A percentile compares a stretch with the other conserved stretches of the same genome.
Conservation (phyloP, 2,797 vertebrate genomes). For the Gymnoscopelus braueri region DNA sequence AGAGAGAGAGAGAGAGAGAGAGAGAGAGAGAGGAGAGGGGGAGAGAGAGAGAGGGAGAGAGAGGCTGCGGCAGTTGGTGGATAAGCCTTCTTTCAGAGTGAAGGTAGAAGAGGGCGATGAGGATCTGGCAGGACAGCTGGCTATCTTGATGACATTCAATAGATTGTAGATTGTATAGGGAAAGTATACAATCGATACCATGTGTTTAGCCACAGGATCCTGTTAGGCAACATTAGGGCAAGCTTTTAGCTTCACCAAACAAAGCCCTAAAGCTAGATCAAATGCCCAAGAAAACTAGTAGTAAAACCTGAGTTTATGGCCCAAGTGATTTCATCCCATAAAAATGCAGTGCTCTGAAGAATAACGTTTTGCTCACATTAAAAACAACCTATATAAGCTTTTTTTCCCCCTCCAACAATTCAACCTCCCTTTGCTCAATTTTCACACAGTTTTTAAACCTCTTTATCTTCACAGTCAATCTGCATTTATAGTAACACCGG, state of each 20-base stretch:
- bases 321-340: too few relatives aligned
- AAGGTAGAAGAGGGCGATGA: conserved; percentile 8
- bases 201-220: neutral
- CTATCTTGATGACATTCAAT: conserved; percentile 2
- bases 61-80: conserved; percentile 57
- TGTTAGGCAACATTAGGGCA: neutral
- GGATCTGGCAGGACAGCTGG: conserved; percentile 9
- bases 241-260: too few relatives aligned
- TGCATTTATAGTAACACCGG: neutral
- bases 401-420: too few relatives aligned
- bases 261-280: neutral
- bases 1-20: neutral
- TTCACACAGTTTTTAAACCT: neutral
- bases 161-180: neutral
- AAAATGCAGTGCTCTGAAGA: too few relatives aligned
- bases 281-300: neutral
- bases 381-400: too few relatives aligned
- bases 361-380: too few relatives aligned
- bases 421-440: conserved; percentile 11
- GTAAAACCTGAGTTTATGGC: neutral
- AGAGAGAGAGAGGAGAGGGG: too few relatives aligned
- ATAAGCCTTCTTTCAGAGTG: conserved; percentile 50
- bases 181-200: neutral
- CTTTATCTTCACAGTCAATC: neutral
- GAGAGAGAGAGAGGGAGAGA: conserved; percentile 26